A percentile compares a stretch with the other conserved stretches of the same genome.
Conservation (phyloP, 2,888 invertebrate species). For the Andrena fulva region DNA sequence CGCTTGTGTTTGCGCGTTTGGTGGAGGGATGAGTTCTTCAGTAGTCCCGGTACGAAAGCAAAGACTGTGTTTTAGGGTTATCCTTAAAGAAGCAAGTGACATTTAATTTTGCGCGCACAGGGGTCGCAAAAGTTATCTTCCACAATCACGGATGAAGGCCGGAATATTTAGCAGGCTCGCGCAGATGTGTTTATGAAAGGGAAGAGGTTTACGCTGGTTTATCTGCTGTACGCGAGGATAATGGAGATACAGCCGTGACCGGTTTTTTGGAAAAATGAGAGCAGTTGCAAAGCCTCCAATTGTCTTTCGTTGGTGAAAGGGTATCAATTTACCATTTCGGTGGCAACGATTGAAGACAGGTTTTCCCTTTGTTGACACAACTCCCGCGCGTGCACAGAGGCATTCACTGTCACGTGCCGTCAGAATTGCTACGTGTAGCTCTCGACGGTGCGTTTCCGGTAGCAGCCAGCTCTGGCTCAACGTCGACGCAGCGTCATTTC, state of each 20-base stretch:
- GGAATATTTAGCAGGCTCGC: no score
- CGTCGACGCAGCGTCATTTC: constrained; percentile 40
- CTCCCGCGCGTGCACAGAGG: neutral
- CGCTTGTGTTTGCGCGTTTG: no score
- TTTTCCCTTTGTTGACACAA: constrained; percentile 6
- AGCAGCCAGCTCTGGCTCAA: neutral
- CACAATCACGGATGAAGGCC: no score
- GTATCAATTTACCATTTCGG: constrained; percentile 12
- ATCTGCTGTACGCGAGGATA: neutral
- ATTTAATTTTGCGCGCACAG: no score
- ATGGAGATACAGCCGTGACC: neutral
- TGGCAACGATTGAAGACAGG: neutral
- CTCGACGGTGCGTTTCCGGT: constrained; percentile 35
- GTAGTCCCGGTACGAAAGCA: no score
- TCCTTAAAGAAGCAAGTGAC: no score
- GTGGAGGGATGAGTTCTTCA: no score
- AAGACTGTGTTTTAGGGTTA: no score
- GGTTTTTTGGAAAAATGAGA: neutral
- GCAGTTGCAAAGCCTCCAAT: neutral
- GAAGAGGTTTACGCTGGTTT: neutral
- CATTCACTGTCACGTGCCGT: constrained; percentile 11
- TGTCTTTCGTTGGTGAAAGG: neutral
- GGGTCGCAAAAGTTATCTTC: no score
- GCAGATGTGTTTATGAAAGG: neutral
- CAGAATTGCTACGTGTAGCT: constrained; percentile 25